Percentiles rank a stretch among this genome's conserved stretches.
Conservation (phyloP, 2,888 invertebrate genomes). For the Dorcus hopei region DNA sequence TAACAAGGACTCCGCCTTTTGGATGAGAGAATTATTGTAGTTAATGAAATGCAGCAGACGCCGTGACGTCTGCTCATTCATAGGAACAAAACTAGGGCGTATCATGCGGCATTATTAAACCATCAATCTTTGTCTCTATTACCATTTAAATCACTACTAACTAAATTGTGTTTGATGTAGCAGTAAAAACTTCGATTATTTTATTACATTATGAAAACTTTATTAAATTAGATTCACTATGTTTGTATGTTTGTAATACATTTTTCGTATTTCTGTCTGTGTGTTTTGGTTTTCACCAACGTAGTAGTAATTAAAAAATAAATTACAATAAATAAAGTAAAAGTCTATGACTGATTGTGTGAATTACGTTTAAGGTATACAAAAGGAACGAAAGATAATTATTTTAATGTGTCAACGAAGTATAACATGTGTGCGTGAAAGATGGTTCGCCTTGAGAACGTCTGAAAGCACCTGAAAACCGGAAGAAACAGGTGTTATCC, state of each 20-base stretch:
- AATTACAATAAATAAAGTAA: too few species aligned
- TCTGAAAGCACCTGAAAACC: conserved; percentile 22
- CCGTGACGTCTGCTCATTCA: conserved; percentile 23
- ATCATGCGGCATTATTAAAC: conserved; percentile 12
- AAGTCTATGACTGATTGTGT: too few species aligned
- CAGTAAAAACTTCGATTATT: background rate
- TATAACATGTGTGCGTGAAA: background rate
- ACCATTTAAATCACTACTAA: background rate
- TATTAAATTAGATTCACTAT: too few species aligned
- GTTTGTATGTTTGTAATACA: too few species aligned
- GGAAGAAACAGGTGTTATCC: conserved; percentile 44
- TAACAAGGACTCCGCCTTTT: conserved; percentile 39
- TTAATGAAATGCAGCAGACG: conserved; percentile 41
- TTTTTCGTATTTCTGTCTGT: too few species aligned
- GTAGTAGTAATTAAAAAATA: too few species aligned
- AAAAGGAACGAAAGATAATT: background rate
- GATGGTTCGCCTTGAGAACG: background rate
- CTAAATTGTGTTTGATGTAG: background rate
- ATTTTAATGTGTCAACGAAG: background rate
- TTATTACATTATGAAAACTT: too few species aligned
- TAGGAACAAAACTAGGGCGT: conserved; percentile 19
- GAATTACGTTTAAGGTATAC: too few species aligned
- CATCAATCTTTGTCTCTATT: conserved; percentile 10
- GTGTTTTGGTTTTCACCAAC: too few species aligned
- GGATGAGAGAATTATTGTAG: conserved; percentile 39